phyloP scores from a whole-genome alignment of 1,140 invertebrate genomes.

The Philaenus spumarius region DNA sequence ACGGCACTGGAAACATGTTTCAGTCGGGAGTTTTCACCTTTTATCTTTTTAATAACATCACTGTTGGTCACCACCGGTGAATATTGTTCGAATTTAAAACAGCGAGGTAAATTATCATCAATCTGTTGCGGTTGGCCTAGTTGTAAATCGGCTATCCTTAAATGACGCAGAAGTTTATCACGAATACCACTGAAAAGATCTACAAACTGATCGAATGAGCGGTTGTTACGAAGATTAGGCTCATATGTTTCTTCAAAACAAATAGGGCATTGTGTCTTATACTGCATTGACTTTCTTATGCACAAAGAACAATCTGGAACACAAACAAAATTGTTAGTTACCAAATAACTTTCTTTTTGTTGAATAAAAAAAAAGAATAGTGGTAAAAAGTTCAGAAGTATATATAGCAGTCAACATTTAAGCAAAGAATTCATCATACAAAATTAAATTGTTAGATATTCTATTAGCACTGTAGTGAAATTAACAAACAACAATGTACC shows the following conservation, averaged over 20 bases:
- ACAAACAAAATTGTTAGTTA: no score
- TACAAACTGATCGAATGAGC: constrained; percentile 40
- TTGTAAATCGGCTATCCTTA: constrained; percentile 19
- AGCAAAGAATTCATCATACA: no score
- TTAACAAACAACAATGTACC: no score
- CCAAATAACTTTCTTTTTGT: no score
- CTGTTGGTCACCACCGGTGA: no score
- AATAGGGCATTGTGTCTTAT: constrained; percentile 46
- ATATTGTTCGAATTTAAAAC: background rate
- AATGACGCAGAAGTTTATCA: constrained; percentile 34
- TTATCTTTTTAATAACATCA: background rate
- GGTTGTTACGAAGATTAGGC: constrained; percentile 45
- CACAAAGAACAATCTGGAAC: constrained; percentile 51
- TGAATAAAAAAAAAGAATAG: no score
- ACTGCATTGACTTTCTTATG: constrained; percentile 47
- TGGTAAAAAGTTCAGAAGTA: no score
- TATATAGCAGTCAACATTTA: no score
- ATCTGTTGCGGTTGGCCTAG: background rate
- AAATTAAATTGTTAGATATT: no score
- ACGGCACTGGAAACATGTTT: background rate
- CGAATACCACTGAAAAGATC: constrained; percentile 29
- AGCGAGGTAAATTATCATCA: background rate
- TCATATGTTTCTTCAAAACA: constrained; percentile 47
- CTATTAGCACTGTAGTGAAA: no score
- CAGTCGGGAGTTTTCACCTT: background rate